Evolutionary conservation across 2,113 vertebrate species (phyloP).

Genomic region (Gracilinanus agilis): DNA sequence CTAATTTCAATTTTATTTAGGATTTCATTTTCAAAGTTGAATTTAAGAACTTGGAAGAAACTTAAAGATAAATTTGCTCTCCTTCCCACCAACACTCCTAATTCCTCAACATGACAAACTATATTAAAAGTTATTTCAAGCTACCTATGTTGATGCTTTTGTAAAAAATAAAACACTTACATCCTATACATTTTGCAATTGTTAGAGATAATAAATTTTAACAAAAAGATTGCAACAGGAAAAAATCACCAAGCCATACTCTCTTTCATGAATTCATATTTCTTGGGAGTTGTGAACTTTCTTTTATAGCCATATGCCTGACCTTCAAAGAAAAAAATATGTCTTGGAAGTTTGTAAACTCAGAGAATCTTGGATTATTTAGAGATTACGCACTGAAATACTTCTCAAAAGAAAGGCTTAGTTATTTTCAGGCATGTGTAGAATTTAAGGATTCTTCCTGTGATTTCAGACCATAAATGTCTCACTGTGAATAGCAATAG

Average conservation of each 20-base stretch:
- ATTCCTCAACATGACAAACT: not conserved
- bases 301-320: not conserved
- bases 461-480: slow-evolving; percentile 13
- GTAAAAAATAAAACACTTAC: not conserved
- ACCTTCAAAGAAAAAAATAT: not conserved
- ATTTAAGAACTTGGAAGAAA: not conserved
- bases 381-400: not conserved
- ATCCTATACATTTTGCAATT: slow-evolving; percentile 16
- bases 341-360: not conserved
- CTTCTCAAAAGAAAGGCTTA: slow-evolving; percentile 7
- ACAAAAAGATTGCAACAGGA: not conserved
- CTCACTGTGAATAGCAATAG: slow-evolving; percentile 15
- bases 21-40: slow-evolving; percentile 3
- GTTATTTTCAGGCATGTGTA: not conserved
- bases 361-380: not conserved
- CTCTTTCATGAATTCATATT: not conserved
- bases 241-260: not conserved
- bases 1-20: not conserved
- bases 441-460: not conserved
- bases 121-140: slow-evolving; percentile 6
- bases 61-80: not conserved
- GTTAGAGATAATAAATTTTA: slow-evolving; percentile 32
- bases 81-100: not conserved
- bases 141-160: not conserved
- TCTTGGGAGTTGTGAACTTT: not conserved